These are phyloP conservation scores for Seriola quinqueradiata DNA, from an alignment of 2,113 vertebrate genomes.

Conservation along the genomic window DNA sequence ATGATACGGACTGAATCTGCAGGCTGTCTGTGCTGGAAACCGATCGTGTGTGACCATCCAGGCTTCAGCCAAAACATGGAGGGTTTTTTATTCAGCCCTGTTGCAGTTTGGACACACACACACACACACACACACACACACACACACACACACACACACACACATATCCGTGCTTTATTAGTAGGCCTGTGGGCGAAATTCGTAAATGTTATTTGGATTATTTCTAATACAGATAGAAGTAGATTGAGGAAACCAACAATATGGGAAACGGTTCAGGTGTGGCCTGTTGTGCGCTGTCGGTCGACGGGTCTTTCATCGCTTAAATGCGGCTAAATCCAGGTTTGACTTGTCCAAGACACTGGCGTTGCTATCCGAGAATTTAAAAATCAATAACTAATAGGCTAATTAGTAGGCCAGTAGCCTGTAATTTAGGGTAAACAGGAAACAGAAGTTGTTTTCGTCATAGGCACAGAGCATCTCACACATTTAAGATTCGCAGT, in stretches of 20 bases:
- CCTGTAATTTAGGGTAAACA: no score
- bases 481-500: constrained; percentile 15
- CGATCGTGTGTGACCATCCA: background rate
- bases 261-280: background rate
- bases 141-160: no score
- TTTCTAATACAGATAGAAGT: background rate
- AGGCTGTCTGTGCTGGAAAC: background rate
- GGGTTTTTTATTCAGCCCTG: background rate
- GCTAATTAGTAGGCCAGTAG: no score
- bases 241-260: background rate
- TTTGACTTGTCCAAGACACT: background rate
- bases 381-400: background rate
- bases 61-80: background rate
- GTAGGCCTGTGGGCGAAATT: background rate
- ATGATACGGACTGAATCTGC: background rate
- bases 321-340: background rate
- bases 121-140: no score
- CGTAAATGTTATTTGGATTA: background rate
- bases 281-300: background rate
- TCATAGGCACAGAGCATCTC: background rate
- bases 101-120: background rate
- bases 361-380: background rate
- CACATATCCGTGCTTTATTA: background rate
- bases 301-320: background rate
- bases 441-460: background rate